Percentiles rank a stretch among this genome's conserved stretches.
Conservation (phyloP, 2,797 vertebrate species). For the Pantherophis vulpinus region DNA sequence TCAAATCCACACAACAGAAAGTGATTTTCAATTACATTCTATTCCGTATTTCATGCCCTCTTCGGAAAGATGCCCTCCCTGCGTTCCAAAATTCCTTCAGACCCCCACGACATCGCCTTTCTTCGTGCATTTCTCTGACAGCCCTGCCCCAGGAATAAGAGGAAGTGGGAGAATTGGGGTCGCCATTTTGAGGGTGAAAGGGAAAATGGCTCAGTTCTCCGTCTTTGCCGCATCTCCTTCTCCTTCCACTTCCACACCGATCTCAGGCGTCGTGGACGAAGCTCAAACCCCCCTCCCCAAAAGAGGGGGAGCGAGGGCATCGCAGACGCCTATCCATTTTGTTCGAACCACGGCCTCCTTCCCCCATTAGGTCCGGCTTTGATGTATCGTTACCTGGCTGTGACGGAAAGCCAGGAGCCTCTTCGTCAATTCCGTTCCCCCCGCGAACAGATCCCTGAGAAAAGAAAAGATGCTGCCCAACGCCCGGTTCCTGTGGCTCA, state of each 20-base stretch:
- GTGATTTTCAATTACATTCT: background rate
- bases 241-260: background rate
- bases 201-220: background rate
- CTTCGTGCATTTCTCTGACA: background rate
- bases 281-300: background rate
- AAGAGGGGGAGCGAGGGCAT: too few relatives aligned
- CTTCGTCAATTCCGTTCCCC: background rate
- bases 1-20: background rate
- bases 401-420: background rate
- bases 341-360: background rate
- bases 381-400: constrained; percentile 6
- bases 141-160: constrained; percentile 48
- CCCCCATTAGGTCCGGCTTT: background rate
- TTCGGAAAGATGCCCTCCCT: background rate
- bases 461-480: background rate
- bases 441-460: background rate
- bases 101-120: background rate
- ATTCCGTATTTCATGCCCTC: too few relatives aligned
- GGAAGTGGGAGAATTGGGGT: constrained; percentile 57
- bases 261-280: background rate
- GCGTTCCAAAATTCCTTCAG: background rate
- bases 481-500: constrained; percentile 5
- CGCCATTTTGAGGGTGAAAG: constrained; percentile 62
- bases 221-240: too few relatives aligned
- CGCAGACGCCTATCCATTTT: background rate